A percentile compares a stretch with the other conserved stretches of the same genome.
Evolutionary conservation across 2,113 vertebrate species (phyloP).

Genomic region (Seriola quinqueradiata): DNA sequence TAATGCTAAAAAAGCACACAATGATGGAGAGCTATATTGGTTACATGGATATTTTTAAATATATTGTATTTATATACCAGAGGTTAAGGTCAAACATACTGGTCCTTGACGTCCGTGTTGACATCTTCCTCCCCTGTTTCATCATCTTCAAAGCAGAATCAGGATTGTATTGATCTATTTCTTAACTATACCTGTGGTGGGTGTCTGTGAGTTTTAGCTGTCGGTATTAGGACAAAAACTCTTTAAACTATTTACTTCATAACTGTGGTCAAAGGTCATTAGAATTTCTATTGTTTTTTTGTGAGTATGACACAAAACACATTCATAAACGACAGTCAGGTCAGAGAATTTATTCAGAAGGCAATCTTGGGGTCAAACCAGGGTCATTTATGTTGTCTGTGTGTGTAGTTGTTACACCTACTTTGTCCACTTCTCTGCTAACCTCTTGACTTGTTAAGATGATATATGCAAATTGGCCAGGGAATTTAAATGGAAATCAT

Average conservation of each 20-base stretch:
- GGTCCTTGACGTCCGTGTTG: not conserved
- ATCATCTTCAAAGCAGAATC: not conserved
- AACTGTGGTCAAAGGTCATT: slow-evolving; percentile 22
- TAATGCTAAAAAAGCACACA: not conserved
- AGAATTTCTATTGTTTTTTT: slow-evolving; percentile 8
- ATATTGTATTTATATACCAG: not conserved
- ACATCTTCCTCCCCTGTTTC: not conserved
- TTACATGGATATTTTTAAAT: not conserved
- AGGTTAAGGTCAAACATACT: not conserved
- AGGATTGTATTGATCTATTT: not conserved
- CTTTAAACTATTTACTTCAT: not conserved
- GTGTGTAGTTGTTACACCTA: slow-evolving; percentile 23
- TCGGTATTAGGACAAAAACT: not conserved
- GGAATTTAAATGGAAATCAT: slow-evolving; percentile 33
- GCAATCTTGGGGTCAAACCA: slow-evolving; percentile 12
- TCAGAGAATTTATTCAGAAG: slow-evolving; percentile 35
- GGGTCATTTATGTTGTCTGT: slow-evolving; percentile 26
- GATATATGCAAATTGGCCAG: slow-evolving; percentile 28
- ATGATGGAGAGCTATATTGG: not conserved
- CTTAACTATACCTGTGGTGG: not conserved
- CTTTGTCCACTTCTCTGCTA: slow-evolving; percentile 36
- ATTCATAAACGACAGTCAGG: not conserved
- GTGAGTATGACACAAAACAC: slow-evolving; percentile 9
- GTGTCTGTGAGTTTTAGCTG: not conserved
- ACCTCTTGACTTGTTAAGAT: slow-evolving; percentile 44